These are phyloP conservation scores for Cylloceria caligata DNA, from an alignment of 2,888 invertebrate species.

Conservation along the genomic window DNA sequence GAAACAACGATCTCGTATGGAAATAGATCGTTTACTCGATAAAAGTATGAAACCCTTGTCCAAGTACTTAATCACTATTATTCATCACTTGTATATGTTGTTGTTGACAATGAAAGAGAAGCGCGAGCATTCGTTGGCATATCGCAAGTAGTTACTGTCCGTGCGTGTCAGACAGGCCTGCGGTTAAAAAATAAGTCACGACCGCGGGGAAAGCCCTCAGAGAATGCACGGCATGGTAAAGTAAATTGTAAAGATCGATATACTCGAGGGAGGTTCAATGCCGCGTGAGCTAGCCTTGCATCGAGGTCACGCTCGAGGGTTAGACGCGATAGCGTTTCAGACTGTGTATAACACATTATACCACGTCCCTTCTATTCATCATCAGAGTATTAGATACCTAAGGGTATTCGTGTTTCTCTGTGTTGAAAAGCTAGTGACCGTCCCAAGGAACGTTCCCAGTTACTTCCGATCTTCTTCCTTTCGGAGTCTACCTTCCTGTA, in stretches of 20 bases:
- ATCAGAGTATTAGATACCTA: background rate
- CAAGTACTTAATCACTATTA: background rate
- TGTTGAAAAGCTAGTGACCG: background rate
- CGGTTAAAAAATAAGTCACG: conserved; percentile 7
- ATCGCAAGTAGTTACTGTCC: conserved; percentile 9
- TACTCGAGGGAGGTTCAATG: conserved; percentile 64
- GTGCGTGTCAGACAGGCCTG: background rate
- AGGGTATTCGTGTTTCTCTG: conserved; percentile 2
- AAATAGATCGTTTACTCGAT: too few relatives aligned
- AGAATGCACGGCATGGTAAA: conserved; percentile 11
- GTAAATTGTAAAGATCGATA: conserved; percentile 60
- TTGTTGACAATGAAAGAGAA: background rate
- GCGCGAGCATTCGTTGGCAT: background rate
- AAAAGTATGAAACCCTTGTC: background rate
- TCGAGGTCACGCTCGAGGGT: conserved; percentile 65
- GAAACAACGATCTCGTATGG: too few relatives aligned
- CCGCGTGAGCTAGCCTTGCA: conserved; percentile 60
- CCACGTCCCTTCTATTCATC: conserved; percentile 13
- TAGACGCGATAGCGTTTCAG: conserved; percentile 49
- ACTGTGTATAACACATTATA: background rate
- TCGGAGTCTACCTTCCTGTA: background rate
- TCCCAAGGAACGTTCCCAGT: background rate
- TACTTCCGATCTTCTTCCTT: background rate
- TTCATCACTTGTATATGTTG: background rate
- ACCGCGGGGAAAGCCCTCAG: conserved; percentile 4